Percentiles rank a stretch among this genome's conserved stretches.
These are phyloP conservation scores for Axinella damicornis DNA, from an alignment of 37 sponge, comb jelly and placozoan species.

Conservation along the genomic window DNA sequence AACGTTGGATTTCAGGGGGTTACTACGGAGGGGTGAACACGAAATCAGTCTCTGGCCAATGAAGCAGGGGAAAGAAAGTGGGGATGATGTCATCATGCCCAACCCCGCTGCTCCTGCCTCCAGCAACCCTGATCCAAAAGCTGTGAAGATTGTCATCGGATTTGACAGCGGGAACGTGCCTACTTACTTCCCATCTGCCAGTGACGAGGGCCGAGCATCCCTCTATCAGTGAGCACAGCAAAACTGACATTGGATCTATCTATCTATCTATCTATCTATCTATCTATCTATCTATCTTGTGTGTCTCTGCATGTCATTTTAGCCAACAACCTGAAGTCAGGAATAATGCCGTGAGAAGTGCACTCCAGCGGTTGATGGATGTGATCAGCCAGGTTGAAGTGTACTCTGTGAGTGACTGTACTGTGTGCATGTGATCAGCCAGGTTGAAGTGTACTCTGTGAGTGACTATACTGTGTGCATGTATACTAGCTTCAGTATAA, in stretches of 20 bases:
- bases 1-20: background rate
- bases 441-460: background rate
- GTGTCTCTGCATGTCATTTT: background rate
- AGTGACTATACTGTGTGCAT: background rate
- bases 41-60: conserved; percentile 41
- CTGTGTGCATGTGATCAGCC: background rate
- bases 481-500: too few relatives aligned
- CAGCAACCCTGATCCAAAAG: conserved; percentile 52
- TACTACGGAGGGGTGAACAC: conserved; percentile 12
- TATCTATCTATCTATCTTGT: too few relatives aligned
- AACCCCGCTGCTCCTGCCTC: conserved; percentile 39
- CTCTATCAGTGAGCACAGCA: conserved; percentile 8
- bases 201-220: conserved; percentile 7
- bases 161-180: conserved; percentile 44
- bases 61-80: background rate
- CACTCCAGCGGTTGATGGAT: conserved; percentile 4
- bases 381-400: background rate
- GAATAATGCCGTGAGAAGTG: background rate
- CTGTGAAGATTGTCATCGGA: conserved; percentile 36
- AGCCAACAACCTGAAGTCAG: conserved; percentile 15
- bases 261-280: too few relatives aligned
- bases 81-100: background rate
- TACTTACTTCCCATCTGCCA: conserved; percentile 47
- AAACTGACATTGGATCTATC: too few relatives aligned
- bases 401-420: background rate